A percentile compares a stretch with the other conserved stretches of the same genome.
These are phyloP conservation scores for Serranochromis macrocephalus DNA, from an alignment of 2,113 vertebrate species.

Conservation along the genomic window DNA sequence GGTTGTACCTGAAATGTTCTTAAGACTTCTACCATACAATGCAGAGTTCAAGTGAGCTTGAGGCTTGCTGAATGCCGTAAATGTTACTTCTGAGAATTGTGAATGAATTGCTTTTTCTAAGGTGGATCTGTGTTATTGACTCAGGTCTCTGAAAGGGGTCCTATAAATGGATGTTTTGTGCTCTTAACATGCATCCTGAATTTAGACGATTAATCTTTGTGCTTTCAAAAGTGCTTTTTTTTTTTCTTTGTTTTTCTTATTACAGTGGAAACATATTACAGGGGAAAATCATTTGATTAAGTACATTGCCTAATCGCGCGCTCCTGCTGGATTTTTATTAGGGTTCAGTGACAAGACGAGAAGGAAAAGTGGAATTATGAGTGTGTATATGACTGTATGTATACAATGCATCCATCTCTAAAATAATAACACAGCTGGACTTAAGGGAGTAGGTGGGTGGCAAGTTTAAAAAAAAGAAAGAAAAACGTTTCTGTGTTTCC, in stretches of 20 bases:
- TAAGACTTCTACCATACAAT: slow-evolving; percentile 27
- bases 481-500: slow-evolving; percentile 68
- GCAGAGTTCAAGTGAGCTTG: background rate
- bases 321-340: slow-evolving; percentile 11
- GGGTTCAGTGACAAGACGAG: background rate
- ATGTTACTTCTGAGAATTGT: slow-evolving; percentile 14
- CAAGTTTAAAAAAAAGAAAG: slow-evolving; percentile 36
- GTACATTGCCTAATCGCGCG: background rate
- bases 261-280: background rate
- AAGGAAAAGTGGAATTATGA: background rate
- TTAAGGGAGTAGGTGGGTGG: slow-evolving; percentile 60
- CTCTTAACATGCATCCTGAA: background rate
- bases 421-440: slow-evolving; percentile 78
- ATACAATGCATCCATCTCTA: slow-evolving; percentile 4
- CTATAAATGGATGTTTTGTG: background rate
- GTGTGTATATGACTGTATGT: background rate
- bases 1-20: slow-evolving; percentile 14
- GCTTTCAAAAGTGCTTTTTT: background rate
- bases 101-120: slow-evolving; percentile 22
- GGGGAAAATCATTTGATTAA: background rate
- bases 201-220: background rate
- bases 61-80: slow-evolving; percentile 3
- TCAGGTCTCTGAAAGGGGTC: background rate
- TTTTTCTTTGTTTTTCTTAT: background rate
- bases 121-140: background rate